Evolutionary conservation across 2,888 invertebrate genomes (phyloP).

Genomic region (Neoaliturus tenellus): DNA sequence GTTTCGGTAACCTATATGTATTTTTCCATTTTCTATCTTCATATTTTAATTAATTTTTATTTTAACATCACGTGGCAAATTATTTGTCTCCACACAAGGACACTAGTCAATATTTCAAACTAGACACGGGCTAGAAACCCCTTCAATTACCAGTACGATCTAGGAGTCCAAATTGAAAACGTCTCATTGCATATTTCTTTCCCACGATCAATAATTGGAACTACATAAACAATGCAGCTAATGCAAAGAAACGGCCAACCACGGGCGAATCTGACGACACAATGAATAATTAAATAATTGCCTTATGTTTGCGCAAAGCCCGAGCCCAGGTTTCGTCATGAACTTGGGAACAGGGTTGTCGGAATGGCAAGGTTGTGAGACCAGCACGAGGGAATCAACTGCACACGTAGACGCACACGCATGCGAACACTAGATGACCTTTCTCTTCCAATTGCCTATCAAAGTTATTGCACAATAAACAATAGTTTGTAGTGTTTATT

Average conservation of each 20-base stretch:
- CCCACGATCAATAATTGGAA: neutral
- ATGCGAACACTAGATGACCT: neutral
- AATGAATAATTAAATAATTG: conserved; percentile 49
- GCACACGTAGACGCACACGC: neutral
- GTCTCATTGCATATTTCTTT: neutral
- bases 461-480: neutral
- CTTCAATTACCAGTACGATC: too few species aligned
- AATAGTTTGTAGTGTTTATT: neutral
- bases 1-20: too few species aligned
- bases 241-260: conserved; percentile 6
- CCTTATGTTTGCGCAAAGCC: conserved; percentile 9
- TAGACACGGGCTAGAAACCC: too few species aligned
- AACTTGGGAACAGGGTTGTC: conserved; percentile 30
- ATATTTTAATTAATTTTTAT: too few species aligned
- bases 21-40: too few species aligned
- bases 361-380: conserved; percentile 33
- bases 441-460: neutral
- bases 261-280: neutral
- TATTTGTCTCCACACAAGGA: too few species aligned
- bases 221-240: neutral
- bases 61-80: too few species aligned
- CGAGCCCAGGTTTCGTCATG: conserved; percentile 11
- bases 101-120: too few species aligned
- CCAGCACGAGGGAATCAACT: neutral
- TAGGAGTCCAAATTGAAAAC: too few species aligned